Base-by-base conservation (phyloP, 2,888 invertebrate genomes). In the Meliscaeva auricollis region DNA sequence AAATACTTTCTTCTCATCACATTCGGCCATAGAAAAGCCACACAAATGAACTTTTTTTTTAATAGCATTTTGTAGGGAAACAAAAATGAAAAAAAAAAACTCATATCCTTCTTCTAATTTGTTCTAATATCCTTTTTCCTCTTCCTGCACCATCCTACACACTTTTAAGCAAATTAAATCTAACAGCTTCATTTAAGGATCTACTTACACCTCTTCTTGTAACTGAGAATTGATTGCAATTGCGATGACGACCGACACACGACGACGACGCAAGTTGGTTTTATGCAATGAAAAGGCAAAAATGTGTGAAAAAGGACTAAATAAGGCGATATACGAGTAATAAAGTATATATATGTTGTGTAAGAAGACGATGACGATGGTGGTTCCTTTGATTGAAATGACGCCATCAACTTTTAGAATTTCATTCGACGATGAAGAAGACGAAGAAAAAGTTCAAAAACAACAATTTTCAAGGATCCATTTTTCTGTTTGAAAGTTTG, bases 381-480 rank as follows among this genome's bases (percentile, higher is more conserved):
- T 82, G 69, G 73, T 82, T 32, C 60, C 54, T 60, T 50, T 70
- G 41, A 26, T 15, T 58, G 46, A 66, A 77, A 68, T 82, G 82
- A 82, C 82, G 82, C 73, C 77, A 82, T 77, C 82, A 77, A 77
- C 46, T 69, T 78, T 35, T 30, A 20, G 9, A 73, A 73, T 73
- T 52, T 77, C 73, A 73, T 73, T 82, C 77, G 35, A n/a, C n/a
- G n/a, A n/a, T n/a, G n/a, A 17, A 73, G n/a, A 50, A 30, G n/a
- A 41, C 20, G n/a, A 11, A 15, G 46, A 11, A 30, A 30, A 9
- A n/a, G n/a, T n/a, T n/a, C 9, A 11, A 6, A 13, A 50, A 20
- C 35, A 64, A 30, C 17, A 50, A 11, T 32, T 60, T 60, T 41
- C 35, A 46, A 58, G 38, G 44, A 62, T 44, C 68, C 44, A 35